These are phyloP conservation scores for Sula dactylatra DNA, from an alignment of 2,113 vertebrate genomes.

Conservation along the genomic window DNA sequence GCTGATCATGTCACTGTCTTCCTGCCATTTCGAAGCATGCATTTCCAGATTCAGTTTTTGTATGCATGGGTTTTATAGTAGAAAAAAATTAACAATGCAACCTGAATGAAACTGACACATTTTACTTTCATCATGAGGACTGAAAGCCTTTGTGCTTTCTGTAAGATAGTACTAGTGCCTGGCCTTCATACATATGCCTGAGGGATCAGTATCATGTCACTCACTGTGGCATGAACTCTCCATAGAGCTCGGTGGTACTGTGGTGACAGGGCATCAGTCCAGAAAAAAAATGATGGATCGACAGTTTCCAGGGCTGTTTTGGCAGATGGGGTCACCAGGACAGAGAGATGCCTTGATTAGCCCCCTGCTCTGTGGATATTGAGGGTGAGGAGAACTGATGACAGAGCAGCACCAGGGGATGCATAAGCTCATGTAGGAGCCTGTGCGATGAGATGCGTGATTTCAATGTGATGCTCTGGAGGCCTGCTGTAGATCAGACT, in stretches of 20 bases:
- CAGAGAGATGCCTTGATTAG: neutral
- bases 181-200: neutral
- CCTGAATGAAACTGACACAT: neutral
- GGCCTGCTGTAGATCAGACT: neutral
- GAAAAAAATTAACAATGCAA: neutral
- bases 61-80: neutral
- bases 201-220: neutral
- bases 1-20: neutral
- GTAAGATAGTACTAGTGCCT: neutral
- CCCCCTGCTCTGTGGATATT: neutral
- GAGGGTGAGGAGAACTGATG: neutral
- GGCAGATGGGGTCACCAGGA: neutral
- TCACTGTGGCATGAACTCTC: accelerated
- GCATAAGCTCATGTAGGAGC: accelerated
- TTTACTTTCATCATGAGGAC: neutral
- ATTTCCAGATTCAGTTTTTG: neutral
- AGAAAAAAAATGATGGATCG: neutral
- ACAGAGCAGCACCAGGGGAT: neutral
- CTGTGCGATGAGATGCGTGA: accelerated
- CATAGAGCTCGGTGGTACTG: accelerated
- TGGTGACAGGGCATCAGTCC: neutral
- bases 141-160: neutral
- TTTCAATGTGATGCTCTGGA: neutral
- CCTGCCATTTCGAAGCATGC: neutral
- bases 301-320: neutral